Evolutionary conservation across 2,113 vertebrate genomes (phyloP).

Genomic region (Chamaea fasciata): DNA sequence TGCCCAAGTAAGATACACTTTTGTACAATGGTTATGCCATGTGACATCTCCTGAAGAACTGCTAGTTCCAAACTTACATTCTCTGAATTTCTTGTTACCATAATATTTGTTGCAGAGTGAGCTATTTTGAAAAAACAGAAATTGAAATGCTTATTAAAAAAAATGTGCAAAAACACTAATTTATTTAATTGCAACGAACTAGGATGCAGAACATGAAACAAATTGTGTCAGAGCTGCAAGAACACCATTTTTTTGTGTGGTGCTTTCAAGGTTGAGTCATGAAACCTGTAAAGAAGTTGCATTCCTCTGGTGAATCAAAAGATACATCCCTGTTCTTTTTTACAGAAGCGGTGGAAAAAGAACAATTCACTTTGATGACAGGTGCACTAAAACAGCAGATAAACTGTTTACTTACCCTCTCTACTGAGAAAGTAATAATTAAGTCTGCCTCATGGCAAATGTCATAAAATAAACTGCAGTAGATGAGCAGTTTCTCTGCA

Average conservation of each 20-base stretch:
- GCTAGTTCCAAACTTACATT: neutral
- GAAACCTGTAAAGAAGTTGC: neutral
- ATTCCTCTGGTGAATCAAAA: neutral
- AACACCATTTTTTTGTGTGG: neutral
- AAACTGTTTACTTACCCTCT: neutral
- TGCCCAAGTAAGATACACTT: slow-evolving; percentile 69
- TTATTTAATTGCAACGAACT: neutral
- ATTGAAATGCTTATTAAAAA: neutral
- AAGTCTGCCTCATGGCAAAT: neutral
- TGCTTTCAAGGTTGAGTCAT: neutral
- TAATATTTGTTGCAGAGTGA: neutral
- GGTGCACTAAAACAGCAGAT: neutral
- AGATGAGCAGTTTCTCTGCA: neutral
- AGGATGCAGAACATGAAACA: neutral
- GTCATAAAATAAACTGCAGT: neutral
- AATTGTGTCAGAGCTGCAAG: neutral
- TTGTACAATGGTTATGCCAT: neutral
- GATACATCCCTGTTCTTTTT: neutral
- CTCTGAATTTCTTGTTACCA: neutral
- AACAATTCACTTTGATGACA: neutral
- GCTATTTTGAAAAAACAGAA: neutral
- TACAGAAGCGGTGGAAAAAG: neutral
- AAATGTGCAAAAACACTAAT: neutral
- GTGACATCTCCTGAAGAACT: neutral
- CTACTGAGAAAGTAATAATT: neutral